A percentile compares a stretch with the other conserved stretches of the same genome.
Evolutionary conservation across 2,113 vertebrate genomes (phyloP).

Genomic region (Pionites leucogaster): DNA sequence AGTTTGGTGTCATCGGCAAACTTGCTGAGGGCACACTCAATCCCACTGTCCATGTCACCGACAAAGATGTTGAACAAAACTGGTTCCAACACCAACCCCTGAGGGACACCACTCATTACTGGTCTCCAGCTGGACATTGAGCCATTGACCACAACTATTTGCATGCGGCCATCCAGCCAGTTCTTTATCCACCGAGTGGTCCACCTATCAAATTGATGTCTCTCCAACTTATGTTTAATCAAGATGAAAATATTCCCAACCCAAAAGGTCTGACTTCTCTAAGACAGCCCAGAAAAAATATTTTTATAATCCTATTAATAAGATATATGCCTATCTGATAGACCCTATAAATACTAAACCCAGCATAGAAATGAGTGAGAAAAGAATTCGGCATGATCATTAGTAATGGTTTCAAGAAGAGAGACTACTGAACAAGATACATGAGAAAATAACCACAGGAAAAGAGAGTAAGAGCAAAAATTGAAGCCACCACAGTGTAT

Average conservation of each 20-base stretch:
- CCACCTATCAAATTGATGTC: too few species aligned
- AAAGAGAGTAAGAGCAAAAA: not conserved
- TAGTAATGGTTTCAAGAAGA: not conserved
- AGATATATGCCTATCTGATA: not conserved
- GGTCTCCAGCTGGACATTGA: too few species aligned
- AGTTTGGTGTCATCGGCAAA: too few species aligned
- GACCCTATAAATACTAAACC: not conserved
- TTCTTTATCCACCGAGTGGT: too few species aligned
- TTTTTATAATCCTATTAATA: not conserved
- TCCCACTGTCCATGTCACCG: too few species aligned
- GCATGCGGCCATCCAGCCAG: too few species aligned
- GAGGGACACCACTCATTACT: too few species aligned
- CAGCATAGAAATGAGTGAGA: not conserved
- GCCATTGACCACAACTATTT: too few species aligned
- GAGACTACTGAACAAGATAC: not conserved
- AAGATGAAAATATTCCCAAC: not conserved
- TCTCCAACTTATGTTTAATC: not conserved
- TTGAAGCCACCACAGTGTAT: not conserved
- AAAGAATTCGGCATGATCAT: not conserved
- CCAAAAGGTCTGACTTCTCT: not conserved
- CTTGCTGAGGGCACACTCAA: too few species aligned
- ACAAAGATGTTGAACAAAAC: too few species aligned
- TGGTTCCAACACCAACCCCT: too few species aligned
- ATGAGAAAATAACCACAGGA: not conserved
- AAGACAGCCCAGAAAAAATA: not conserved